A percentile compares a stretch with the other conserved stretches of the same genome.
Evolutionary conservation across 2,888 invertebrate species (phyloP).

Genomic region (Diogma glabrata): DNA sequence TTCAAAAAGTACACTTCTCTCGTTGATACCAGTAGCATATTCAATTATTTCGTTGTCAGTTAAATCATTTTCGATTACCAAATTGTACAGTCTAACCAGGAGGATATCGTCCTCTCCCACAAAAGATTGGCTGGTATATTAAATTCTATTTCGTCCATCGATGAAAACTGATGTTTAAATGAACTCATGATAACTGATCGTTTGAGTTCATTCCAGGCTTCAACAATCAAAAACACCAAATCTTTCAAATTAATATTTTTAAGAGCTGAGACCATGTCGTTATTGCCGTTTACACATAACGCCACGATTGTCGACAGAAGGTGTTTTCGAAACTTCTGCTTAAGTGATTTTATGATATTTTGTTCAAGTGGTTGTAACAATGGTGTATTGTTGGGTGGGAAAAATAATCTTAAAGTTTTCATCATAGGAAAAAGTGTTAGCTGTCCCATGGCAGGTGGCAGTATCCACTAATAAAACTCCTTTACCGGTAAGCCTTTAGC

Average conservation of each 20-base stretch:
- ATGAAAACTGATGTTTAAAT: no score
- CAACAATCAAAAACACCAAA: no score
- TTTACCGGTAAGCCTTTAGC: no score
- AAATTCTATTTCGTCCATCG: neutral
- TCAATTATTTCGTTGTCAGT: neutral
- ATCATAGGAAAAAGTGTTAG: neutral
- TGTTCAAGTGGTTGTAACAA: conserved; percentile 1
- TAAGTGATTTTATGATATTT: no score
- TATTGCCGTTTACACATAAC: conserved; percentile 1
- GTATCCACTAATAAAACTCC: no score
- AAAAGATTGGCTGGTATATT: neutral
- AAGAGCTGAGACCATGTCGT: neutral
- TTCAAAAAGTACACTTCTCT: no score
- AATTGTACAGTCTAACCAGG: neutral
- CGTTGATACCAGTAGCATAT: neutral
- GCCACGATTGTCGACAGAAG: neutral
- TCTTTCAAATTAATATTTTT: neutral
- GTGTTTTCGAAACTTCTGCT: neutral
- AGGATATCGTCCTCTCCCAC: neutral
- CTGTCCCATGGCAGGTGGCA: neutral
- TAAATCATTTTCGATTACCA: neutral
- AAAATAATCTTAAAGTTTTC: neutral
- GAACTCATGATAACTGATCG: no score
- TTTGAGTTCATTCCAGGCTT: no score
- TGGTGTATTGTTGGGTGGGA: conserved; percentile 3